Conservation (phyloP, 1,140 invertebrate genomes). For the Drosophila jambulina region DNA sequence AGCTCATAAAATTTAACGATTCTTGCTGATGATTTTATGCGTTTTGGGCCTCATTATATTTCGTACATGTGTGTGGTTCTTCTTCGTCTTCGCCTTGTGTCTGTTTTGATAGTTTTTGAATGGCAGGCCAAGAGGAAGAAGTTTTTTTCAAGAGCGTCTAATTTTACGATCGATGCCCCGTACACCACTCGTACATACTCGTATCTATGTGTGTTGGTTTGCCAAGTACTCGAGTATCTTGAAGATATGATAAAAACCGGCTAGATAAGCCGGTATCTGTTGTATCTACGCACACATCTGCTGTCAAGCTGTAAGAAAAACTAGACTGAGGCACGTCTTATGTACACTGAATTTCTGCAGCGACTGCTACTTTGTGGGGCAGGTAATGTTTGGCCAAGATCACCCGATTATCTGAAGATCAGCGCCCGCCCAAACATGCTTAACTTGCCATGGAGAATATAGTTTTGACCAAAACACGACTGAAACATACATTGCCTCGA, state of each 20-base stretch:
- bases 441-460: slow-evolving; percentile 2
- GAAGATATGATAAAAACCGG: slow-evolving; percentile 56
- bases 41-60: slow-evolving; percentile 60
- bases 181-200: slow-evolving; percentile 2
- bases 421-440: slow-evolving; percentile 19
- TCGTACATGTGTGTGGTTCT: slow-evolving; percentile 25
- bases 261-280: slow-evolving; percentile 47
- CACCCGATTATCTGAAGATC: not conserved
- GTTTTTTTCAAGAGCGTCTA: slow-evolving; percentile 55
- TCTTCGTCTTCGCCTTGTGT: slow-evolving; percentile 13
- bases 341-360: slow-evolving; percentile 27
- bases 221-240: slow-evolving; percentile 39
- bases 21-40: slow-evolving; percentile 66
- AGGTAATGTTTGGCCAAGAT: slow-evolving; percentile 45
- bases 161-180: slow-evolving; percentile 58
- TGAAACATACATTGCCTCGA: not conserved
- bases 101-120: slow-evolving; percentile 60
- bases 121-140: slow-evolving; percentile 46
- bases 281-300: slow-evolving; percentile 20
- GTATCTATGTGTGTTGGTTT: slow-evolving; percentile 20
- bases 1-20: slow-evolving; percentile 58
- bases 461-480: slow-evolving; percentile 13
- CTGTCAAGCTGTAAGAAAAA: slow-evolving; percentile 37
- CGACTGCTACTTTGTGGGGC: slow-evolving; percentile 27
- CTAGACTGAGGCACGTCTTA: slow-evolving; percentile 47